These are phyloP conservation scores for Cylas formicarius DNA, from an alignment of 1,140 invertebrate genomes.

Conservation along the genomic window DNA sequence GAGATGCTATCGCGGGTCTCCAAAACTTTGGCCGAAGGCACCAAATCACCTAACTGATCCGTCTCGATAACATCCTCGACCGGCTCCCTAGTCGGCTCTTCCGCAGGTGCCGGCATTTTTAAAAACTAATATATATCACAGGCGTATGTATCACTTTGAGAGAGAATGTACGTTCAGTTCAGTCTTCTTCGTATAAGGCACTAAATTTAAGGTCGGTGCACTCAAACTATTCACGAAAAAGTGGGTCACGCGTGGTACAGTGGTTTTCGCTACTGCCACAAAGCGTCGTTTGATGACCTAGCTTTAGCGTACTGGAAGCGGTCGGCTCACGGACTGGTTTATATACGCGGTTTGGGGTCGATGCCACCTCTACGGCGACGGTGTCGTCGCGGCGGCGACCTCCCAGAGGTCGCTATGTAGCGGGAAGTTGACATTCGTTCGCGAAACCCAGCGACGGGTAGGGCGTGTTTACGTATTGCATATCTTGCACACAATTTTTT, in stretches of 20 bases:
- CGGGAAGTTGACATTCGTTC: too few species aligned
- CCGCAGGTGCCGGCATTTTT: constrained; percentile 36
- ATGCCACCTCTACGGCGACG: constrained; percentile 15
- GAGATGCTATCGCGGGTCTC: constrained; percentile 56
- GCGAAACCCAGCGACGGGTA: too few species aligned
- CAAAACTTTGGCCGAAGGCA: constrained; percentile 45
- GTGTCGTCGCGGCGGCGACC: constrained; percentile 16
- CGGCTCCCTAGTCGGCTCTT: constrained; percentile 20
- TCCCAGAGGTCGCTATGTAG: too few species aligned
- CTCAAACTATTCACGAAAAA: constrained; percentile 22
- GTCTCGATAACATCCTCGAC: constrained; percentile 20
- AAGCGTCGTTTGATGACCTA: constrained; percentile 40
- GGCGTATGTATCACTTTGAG: constrained; percentile 35
- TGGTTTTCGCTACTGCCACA: constrained; percentile 39
- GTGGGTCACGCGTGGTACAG: constrained; percentile 36
- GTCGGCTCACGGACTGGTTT: constrained; percentile 9
- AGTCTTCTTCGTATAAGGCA: constrained; percentile 28
- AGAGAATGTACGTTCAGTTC: constrained; percentile 18
- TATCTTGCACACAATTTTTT: too few species aligned
- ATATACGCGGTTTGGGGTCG: constrained; percentile 22
- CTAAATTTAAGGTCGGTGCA: constrained; percentile 12
- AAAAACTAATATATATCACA: constrained; percentile 15
- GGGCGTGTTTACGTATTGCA: too few species aligned
- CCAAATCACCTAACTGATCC: constrained; percentile 38
- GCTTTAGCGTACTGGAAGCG: constrained; percentile 32